These are phyloP conservation scores for Uloborus plumipes DNA, from an alignment of 2,888 invertebrate species.

Conservation along the genomic window DNA sequence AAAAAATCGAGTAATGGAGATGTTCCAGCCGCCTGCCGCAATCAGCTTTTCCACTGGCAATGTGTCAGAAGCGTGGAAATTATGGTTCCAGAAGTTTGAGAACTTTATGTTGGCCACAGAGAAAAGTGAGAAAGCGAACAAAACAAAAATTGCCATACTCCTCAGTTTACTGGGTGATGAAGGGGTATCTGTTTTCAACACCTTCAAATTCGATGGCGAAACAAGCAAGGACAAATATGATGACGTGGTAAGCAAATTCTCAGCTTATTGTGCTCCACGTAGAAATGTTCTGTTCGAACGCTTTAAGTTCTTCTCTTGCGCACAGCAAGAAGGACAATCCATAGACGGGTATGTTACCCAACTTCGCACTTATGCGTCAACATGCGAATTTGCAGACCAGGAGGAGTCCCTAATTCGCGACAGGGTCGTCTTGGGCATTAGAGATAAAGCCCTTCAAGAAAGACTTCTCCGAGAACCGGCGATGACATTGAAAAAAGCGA, in stretches of 20 bases:
- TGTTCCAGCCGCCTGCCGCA: too few relatives aligned
- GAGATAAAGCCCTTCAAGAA: not conserved
- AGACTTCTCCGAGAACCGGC: not conserved
- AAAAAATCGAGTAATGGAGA: too few relatives aligned
- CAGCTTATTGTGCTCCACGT: not conserved
- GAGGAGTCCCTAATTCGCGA: not conserved
- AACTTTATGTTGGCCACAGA: too few relatives aligned
- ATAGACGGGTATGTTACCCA: not conserved
- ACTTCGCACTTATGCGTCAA: not conserved
- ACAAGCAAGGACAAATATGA: too few relatives aligned
- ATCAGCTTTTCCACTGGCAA: too few relatives aligned
- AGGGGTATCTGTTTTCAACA: too few relatives aligned
- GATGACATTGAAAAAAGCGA: not conserved
- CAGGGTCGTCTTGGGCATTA: slow-evolving; percentile 1
- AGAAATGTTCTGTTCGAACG: not conserved
- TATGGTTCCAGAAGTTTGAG: too few relatives aligned
- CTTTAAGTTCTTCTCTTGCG: not conserved
- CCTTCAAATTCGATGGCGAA: too few relatives aligned
- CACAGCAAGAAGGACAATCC: not conserved
- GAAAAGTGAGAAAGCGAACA: too few relatives aligned
- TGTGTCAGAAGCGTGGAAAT: too few relatives aligned
- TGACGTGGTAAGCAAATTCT: not conserved
- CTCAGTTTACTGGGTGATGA: too few relatives aligned
- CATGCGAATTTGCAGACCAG: slow-evolving; percentile 10
- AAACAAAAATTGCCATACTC: too few relatives aligned